These are phyloP conservation scores for Mactra quadrangularis DNA, from an alignment of 1,140 invertebrate genomes.

Conservation along the genomic window DNA sequence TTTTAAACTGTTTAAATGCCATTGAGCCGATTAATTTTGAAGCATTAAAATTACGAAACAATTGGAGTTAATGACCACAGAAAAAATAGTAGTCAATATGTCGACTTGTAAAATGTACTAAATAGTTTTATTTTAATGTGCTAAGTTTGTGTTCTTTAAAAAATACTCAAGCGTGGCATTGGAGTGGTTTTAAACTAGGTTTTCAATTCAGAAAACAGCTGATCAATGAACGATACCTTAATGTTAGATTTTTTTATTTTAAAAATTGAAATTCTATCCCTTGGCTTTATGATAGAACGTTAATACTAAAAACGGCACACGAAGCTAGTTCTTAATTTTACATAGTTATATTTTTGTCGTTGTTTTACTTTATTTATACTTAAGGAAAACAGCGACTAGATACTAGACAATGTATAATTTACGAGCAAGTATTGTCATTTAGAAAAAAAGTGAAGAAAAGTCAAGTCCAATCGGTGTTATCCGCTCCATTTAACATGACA, in stretches of 20 bases:
- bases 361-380: background rate
- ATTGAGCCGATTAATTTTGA: background rate
- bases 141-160: no score
- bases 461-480: slow-evolving; percentile 25
- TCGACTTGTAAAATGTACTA: background rate
- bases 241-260: no score
- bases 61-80: background rate
- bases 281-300: no score
- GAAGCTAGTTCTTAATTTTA: no score
- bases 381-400: background rate
- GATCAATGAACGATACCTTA: no score
- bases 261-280: no score
- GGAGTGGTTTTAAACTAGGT: no score
- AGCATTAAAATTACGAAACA: background rate
- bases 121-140: no score
- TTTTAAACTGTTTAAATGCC: background rate
- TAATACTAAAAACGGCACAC: no score
- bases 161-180: no score
- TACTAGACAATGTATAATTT: background rate
- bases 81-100: background rate
- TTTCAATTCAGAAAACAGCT: no score
- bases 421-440: slow-evolving; percentile 19
- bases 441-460: slow-evolving; percentile 22
- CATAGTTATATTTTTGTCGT: no score
- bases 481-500: slow-evolving; percentile 54